These are phyloP conservation scores for Xestia c-nigrum DNA, from an alignment of 2,888 invertebrate genomes.

Conservation along the genomic window DNA sequence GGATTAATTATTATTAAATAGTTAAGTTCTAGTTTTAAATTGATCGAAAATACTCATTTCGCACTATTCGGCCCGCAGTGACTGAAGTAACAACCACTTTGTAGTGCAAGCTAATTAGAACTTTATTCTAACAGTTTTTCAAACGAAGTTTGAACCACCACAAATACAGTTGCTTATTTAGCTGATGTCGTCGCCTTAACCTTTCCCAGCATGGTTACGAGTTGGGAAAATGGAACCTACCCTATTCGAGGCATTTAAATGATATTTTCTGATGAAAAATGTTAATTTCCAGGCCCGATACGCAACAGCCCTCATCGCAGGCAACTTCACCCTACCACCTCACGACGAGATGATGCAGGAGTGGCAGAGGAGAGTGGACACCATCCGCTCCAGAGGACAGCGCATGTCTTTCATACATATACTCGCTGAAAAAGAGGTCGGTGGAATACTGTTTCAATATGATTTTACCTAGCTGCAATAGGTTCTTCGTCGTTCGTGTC, in stretches of 20 bases:
- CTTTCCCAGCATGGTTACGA: not conserved
- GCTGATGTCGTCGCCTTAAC: no score
- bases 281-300: constrained; percentile 80
- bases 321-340: constrained; percentile 83
- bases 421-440: constrained; percentile 82
- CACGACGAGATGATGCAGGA: constrained; percentile 82
- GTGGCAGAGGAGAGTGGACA: constrained; percentile 79
- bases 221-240: not conserved
- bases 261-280: not conserved
- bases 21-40: no score
- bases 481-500: not conserved
- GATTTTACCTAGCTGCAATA: not conserved
- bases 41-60: no score
- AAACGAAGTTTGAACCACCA: no score
- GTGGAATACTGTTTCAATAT: constrained; percentile 1
- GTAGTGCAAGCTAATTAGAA: no score
- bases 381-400: constrained; percentile 73
- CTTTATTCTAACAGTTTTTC: no score
- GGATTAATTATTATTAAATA: no score
- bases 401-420: constrained; percentile 81
- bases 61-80: no score
- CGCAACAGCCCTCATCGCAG: constrained; percentile 80
- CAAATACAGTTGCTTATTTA: no score
- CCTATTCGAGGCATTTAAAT: not conserved
- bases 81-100: no score